phyloP scores from a whole-genome alignment of 1,140 invertebrate species.

The Chlorops oryzae region DNA sequence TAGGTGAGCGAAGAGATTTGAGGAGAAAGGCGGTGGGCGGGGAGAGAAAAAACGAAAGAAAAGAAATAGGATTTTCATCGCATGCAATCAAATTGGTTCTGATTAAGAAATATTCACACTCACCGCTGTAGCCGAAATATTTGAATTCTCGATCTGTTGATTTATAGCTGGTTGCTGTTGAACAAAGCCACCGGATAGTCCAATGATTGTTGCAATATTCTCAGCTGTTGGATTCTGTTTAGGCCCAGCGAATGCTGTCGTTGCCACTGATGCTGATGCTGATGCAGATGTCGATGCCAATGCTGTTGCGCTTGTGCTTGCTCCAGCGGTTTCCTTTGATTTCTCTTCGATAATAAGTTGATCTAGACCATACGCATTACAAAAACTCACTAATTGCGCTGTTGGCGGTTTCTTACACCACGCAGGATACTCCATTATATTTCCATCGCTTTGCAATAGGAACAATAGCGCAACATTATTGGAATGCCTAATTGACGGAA shows the following conservation, averaged over 20 bases:
- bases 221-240: no score
- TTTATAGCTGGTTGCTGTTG: conserved; percentile 10
- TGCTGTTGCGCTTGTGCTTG: neutral
- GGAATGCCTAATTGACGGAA: conserved; percentile 66
- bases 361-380: conserved; percentile 69
- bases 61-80: no score
- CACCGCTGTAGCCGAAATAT: conserved; percentile 28
- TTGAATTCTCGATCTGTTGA: conserved; percentile 9
- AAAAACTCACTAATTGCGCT: conserved; percentile 65
- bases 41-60: no score
- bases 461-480: conserved; percentile 78
- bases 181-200: conserved; percentile 3
- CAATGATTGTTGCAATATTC: conserved; percentile 18
- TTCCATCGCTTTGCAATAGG: conserved; percentile 77
- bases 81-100: no score
- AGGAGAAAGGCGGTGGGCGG: no score
- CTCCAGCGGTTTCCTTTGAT: conserved; percentile 27
- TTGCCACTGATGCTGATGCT: neutral
- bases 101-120: neutral
- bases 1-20: conserved; percentile 13
- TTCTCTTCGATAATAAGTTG: conserved; percentile 51
- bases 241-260: no score
- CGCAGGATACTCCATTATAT: conserved; percentile 76
- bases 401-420: conserved; percentile 74
- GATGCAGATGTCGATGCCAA: neutral